A percentile compares a stretch with the other conserved stretches of the same genome.
phyloP scores from a whole-genome alignment of 2,113 vertebrate genomes.

The Delphinus delphis region DNA sequence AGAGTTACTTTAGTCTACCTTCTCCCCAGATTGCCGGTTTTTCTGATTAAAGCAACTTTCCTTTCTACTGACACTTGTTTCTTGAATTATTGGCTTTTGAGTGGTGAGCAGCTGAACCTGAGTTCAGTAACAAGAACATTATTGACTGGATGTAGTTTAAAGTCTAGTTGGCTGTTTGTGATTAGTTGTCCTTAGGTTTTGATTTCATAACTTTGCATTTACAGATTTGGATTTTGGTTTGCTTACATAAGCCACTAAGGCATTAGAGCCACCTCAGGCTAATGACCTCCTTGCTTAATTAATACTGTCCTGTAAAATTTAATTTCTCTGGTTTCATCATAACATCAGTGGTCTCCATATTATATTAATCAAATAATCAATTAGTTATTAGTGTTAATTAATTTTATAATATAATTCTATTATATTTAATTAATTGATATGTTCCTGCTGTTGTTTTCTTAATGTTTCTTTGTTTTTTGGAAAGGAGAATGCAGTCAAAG shows the following conservation, averaged over 20 bases:
- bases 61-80: neutral
- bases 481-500: neutral
- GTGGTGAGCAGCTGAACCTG: neutral
- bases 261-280: neutral
- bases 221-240: neutral
- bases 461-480: neutral
- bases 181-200: neutral
- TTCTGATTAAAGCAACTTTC: neutral
- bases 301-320: neutral
- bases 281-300: neutral
- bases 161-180: neutral
- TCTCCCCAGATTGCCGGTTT: neutral
- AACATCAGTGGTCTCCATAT: neutral
- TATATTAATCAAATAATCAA: neutral
- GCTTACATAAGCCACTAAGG: too few species aligned
- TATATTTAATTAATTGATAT: neutral
- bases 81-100: neutral
- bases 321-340: neutral
- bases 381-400: neutral
- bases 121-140: neutral
- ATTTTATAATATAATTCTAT: neutral
- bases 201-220: neutral
- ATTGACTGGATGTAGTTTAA: neutral
- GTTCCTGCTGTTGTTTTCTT: neutral
- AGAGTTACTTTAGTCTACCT: neutral